These are phyloP conservation scores for Germaria angustata DNA, from an alignment of 2,888 invertebrate genomes.

Conservation along the genomic window DNA sequence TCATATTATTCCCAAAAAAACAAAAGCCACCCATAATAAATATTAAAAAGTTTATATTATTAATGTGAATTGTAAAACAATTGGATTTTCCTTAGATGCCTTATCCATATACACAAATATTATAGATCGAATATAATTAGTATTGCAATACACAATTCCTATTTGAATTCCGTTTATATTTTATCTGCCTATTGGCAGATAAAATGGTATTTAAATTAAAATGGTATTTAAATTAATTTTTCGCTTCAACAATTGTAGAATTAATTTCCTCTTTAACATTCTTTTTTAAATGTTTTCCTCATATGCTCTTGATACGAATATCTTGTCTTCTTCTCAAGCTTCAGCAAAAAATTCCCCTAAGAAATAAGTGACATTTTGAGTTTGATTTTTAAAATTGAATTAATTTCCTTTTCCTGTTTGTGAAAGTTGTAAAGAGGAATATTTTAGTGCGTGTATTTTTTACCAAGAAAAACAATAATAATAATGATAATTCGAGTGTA, in stretches of 20 bases:
- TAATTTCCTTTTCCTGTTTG: conserved; percentile 41
- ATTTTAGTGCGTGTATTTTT: background rate
- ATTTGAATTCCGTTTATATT: too few species aligned
- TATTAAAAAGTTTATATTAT: too few species aligned
- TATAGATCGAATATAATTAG: too few species aligned
- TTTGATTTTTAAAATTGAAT: conserved; percentile 47
- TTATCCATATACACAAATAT: too few species aligned
- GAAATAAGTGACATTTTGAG: conserved; percentile 35
- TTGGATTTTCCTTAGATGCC: too few species aligned
- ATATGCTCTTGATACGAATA: background rate
- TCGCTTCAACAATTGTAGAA: conserved; percentile 58
- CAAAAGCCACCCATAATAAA: too few species aligned
- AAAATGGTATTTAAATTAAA: background rate
- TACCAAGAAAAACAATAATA: too few species aligned
- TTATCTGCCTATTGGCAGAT: background rate
- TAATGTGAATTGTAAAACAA: too few species aligned
- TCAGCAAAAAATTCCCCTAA: background rate
- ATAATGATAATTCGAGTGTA: too few species aligned
- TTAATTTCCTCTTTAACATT: background rate
- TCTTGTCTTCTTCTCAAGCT: background rate
- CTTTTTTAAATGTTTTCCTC: background rate
- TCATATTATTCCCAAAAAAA: too few species aligned
- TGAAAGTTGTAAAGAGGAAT: background rate
- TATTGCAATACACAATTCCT: too few species aligned
- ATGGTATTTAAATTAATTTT: conserved; percentile 54